phyloP scores from a whole-genome alignment of 1,140 invertebrate species.

The Aphelenchoides fujianensis region DNA sequence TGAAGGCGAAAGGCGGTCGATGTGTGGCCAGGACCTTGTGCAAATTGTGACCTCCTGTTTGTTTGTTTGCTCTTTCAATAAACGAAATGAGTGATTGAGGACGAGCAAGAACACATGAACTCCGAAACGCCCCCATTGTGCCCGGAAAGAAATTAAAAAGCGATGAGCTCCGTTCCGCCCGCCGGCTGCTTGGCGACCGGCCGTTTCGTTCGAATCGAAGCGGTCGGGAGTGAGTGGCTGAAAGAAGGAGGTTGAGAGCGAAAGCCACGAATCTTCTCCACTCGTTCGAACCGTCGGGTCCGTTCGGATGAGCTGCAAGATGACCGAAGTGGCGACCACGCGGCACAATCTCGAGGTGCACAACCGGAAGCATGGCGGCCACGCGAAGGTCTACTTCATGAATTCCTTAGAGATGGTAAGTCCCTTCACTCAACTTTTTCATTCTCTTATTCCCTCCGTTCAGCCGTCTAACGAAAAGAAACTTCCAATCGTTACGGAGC shows the following conservation, averaged over 20 bases:
- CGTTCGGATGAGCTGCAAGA: background rate
- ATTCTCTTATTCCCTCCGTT: background rate
- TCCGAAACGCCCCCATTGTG: no score
- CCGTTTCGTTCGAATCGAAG: background rate
- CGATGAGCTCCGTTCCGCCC: background rate
- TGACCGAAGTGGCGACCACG: background rate
- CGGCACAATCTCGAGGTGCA: background rate
- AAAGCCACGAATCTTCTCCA: background rate
- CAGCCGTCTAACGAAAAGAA: background rate
- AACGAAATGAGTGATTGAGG: background rate
- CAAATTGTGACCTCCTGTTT: no score
- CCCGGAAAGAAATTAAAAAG: background rate
- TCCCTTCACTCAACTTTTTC: background rate
- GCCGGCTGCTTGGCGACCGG: background rate
- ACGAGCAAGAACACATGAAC: background rate
- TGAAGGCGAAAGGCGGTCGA: background rate
- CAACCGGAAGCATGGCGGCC: background rate
- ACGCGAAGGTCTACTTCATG: background rate
- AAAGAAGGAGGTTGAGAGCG: background rate
- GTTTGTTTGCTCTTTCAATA: background rate
- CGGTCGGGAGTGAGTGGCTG: background rate
- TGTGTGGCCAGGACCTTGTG: background rate
- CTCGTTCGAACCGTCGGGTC: background rate
- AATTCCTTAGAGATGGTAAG: background rate
- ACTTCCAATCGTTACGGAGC: background rate